Percentiles rank a stretch among this genome's conserved stretches.
Conservation (phyloP, 2,888 invertebrate species). For the Autographa pulchrina region DNA sequence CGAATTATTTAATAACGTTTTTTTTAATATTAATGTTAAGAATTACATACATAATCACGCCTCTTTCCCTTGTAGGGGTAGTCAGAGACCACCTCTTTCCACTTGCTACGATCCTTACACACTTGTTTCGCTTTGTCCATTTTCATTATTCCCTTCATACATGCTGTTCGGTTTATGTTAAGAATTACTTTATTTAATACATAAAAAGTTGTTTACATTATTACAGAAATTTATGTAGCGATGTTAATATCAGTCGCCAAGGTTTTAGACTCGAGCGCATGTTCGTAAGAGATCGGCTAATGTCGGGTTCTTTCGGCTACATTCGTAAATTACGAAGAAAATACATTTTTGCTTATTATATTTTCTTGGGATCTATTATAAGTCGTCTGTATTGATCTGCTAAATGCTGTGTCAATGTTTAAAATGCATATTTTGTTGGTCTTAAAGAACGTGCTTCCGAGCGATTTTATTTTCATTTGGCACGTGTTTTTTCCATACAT, state of each 20-base stretch:
- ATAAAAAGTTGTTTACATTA: conserved; percentile 62
- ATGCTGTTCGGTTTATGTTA: not conserved
- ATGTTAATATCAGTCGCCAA: conserved; percentile 66
- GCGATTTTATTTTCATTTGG: conserved; percentile 15
- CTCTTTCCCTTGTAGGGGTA: too few species aligned
- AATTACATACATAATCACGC: too few species aligned
- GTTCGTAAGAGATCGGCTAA: conserved; percentile 53
- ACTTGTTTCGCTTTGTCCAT: too few species aligned
- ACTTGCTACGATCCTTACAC: too few species aligned
- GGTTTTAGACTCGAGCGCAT: conserved; percentile 61
- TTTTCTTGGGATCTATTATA: not conserved
- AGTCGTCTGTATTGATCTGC: not conserved
- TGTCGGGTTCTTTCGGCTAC: conserved; percentile 55
- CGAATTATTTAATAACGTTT: not conserved
- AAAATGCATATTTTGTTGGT: conserved; percentile 8
- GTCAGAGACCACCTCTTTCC: too few species aligned
- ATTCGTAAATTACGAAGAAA: conserved; percentile 45
- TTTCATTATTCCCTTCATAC: too few species aligned
- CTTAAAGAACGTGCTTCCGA: conserved; percentile 24
- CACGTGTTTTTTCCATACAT: conserved; percentile 39
- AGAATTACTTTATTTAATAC: conserved; percentile 8
- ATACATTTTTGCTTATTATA: conserved; percentile 6
- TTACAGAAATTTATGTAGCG: conserved; percentile 28
- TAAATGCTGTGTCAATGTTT: conserved; percentile 24
- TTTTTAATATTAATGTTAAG: too few species aligned